These are phyloP conservation scores for Urocyon cinereoargenteus DNA, from an alignment of 2,797 vertebrate species.

Conservation along the genomic window DNA sequence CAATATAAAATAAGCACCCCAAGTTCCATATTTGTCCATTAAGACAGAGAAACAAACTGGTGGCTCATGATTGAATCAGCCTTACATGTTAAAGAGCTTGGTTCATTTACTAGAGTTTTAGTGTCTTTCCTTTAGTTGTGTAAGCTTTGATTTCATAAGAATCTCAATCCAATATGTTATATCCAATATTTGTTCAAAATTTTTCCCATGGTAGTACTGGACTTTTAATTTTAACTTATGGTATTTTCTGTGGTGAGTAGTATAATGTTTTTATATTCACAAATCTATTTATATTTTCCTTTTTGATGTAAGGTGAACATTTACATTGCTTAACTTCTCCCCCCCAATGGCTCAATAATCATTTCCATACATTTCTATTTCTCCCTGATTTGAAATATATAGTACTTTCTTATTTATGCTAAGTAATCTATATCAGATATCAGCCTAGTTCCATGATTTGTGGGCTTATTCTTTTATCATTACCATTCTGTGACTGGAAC, in stretches of 20 bases:
- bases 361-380: neutral
- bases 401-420: neutral
- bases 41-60: slow-evolving; percentile 3
- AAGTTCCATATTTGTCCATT: neutral
- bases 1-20: neutral
- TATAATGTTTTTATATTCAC: neutral
- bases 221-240: slow-evolving; percentile 29
- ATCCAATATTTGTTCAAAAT: slow-evolving; percentile 12
- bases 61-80: neutral
- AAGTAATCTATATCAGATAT: neutral
- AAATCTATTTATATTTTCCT: neutral
- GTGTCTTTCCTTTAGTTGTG: slow-evolving; percentile 18
- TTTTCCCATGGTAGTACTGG: neutral
- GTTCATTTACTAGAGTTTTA: neutral
- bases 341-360: neutral
- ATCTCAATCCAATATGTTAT: neutral
- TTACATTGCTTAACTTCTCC: neutral
- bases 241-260: neutral
- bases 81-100: neutral
- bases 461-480: neutral
- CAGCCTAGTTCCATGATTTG: neutral
- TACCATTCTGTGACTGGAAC: neutral
- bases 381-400: neutral
- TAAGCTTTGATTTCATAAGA: neutral
- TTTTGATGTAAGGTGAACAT: slow-evolving; percentile 44